A percentile compares a stretch with the other conserved stretches of the same genome.
Conservation (phyloP, 23 tunicate species). For the Botrylloides violaceus region DNA sequence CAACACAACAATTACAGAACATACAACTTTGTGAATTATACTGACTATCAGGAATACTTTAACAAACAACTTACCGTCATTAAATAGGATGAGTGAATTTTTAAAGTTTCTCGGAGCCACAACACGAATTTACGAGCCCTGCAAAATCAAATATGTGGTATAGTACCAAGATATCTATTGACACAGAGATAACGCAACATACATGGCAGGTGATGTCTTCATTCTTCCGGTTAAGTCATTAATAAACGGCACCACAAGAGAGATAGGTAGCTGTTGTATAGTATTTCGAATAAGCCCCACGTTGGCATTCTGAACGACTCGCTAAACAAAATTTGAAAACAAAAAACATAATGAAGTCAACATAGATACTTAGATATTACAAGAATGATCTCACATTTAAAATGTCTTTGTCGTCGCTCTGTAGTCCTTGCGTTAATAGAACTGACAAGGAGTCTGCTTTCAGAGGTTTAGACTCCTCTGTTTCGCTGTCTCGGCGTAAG, state of each 20-base stretch:
- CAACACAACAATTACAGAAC: no score
- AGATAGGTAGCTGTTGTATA: conserved; percentile 36
- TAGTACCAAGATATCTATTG: no score
- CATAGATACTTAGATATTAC: neutral
- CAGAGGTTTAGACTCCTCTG: conserved; percentile 19
- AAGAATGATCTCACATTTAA: conserved; percentile 72
- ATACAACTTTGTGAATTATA: no score
- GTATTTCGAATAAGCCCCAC: conserved; percentile 52
- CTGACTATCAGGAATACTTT: no score
- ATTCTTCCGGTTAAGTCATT: conserved; percentile 48
- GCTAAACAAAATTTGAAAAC: conserved; percentile 10
- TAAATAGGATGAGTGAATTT: conserved; percentile 56
- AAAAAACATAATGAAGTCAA: neutral
- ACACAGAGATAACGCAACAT: no score
- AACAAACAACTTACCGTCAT: conserved; percentile 88
- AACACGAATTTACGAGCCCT: conserved; percentile 55
- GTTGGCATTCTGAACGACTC: conserved; percentile 73
- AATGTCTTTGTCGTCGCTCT: conserved; percentile 65
- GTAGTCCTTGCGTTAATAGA: conserved; percentile 69
- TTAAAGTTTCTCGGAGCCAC: conserved; percentile 56
- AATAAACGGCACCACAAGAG: conserved; percentile 47
- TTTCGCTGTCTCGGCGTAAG: conserved; percentile 5
- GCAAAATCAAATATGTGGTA: no score
- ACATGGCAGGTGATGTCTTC: conserved; percentile 50
- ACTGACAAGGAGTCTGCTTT: conserved; percentile 61